A percentile compares a stretch with the other conserved stretches of the same genome.
Conservation (phyloP, 2,797 vertebrate genomes). For the Danio aesculapii region DNA sequence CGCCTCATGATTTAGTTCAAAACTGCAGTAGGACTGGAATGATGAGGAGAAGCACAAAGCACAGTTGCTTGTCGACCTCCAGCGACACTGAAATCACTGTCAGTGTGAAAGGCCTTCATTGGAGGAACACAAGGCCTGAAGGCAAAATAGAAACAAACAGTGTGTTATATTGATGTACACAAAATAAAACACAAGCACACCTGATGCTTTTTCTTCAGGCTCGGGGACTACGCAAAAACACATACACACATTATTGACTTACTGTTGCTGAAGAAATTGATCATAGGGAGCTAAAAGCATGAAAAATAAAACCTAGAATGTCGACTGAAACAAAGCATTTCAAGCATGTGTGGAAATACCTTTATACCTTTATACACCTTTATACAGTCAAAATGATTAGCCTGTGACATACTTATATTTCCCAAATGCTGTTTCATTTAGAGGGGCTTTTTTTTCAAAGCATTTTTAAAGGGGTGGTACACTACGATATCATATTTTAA, state of each 20-base stretch:
- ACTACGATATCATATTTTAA: no score
- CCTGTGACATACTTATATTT: background rate
- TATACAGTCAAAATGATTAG: background rate
- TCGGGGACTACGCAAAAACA: constrained; percentile 23
- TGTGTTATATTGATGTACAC: background rate
- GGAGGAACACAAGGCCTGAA: background rate
- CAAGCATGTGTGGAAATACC: background rate
- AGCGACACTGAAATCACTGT: background rate
- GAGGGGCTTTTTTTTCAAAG: no score
- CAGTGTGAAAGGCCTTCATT: background rate
- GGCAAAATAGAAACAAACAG: constrained; percentile 27
- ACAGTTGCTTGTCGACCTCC: background rate
- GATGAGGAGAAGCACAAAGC: background rate
- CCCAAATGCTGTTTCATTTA: no score
- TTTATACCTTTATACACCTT: no score
- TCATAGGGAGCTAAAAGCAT: background rate
- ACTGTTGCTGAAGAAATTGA: constrained; percentile 4
- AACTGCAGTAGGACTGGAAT: background rate
- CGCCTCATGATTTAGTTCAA: background rate
- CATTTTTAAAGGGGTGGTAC: no score
- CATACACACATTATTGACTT: constrained; percentile 22
- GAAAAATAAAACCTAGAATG: background rate
- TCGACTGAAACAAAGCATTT: background rate
- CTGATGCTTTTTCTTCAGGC: constrained; percentile 7
- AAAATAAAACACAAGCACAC: constrained; percentile 19